Base-by-base conservation (phyloP, 2,113 vertebrate species). In the Aleadryas rufinucha region DNA sequence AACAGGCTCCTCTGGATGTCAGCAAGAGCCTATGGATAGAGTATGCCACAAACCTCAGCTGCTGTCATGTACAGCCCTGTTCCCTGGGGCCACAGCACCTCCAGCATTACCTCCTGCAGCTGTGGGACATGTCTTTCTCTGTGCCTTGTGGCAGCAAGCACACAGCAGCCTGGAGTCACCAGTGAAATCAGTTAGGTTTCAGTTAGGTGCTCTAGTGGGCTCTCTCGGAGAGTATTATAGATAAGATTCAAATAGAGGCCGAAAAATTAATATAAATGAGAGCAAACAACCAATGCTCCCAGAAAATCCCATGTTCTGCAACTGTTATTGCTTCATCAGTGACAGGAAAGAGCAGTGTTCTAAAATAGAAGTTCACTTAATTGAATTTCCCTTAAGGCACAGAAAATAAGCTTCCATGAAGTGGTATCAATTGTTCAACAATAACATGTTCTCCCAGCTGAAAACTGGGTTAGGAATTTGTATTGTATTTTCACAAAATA, bases 301-400 rank as follows among this genome's bases (percentile, higher is more conserved):
- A 96, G 69, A 94, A 96, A 95, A 89, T 84, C 76, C 89, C 87
- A 50, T 83, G 64, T 87, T 97, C 92, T 94, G 77, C 75, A 92
- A 95, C 65, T 89, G 49, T 54, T 95, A 74, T 94, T 97, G 91
- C 93, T 97, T 94, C 96, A 95, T 44, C 86, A 41, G 84, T 94
- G 87, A 95, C 90, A 90, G 95, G 92, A 97, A 97, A 91, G 74
- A 89, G 42, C 78, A 74, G 39, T 50, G 87, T 63, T 96, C 92
- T 93, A 97, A 95, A 97, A 97, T 92, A 96, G 92, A 94, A 95
- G 59, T 79, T 94, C 74, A 77, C 42, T 97, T 94, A 93, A 93
- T 69, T 92, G 70, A 83, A 87, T 94, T 97, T 85, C 89, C 92
- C 95, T 87, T 75, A 85, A 95, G 91, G 91, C 91, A 70, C 70